Evolutionary conservation across 2,797 vertebrate species (phyloP), one percentile per base, ranked within the genome.

Genomic region (Parotocinclus haroldoi): DNA sequence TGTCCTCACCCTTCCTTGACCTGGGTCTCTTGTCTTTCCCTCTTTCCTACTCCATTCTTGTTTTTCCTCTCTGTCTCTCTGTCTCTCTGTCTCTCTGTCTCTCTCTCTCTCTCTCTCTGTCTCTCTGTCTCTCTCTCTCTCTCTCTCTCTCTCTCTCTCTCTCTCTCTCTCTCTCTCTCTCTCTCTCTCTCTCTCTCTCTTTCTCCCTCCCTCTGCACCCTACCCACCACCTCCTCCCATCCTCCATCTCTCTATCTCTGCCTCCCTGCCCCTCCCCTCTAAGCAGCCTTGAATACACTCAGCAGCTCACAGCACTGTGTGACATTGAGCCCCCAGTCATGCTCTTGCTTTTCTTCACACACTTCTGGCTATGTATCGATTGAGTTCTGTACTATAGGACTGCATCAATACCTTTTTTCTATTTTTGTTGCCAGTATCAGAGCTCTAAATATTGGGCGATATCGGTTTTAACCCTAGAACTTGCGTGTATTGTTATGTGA

Each of bases 181-280:
- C n/a, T n/a, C 69, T 59, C 66, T 44, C 50, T 45, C 67, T 40
- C 27, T 27, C 5, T 27, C 69, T 59, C 66, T 44, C 50, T 45
- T 64, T 40, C 27, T 27, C 5, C 5, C 69, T 62, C 66, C 38
- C 50, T 45, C 67, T 40, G 0, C 19, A 38, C 63, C 65, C 48
- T 75, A 49, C 66, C 37, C 63, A 54, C 69, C 46, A 42, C 45
- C 42, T 74, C 46, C 69, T 48, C 72, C 76, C 83, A 51, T 3
- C 69, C 76, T 76, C 73, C 63, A 64, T 71, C 57, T 71, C 68
- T 68, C 66, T 65, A 74, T 66, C 72, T 19, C 48, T 64, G 13
- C 44, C 19, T n/a, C 38, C 62, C 58, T 56, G 54, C 59, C 60
- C 38, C 45, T 61, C 72, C 71, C 71, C 56, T 60, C 72, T 59